These are phyloP conservation scores for Aricia agestis DNA, from an alignment of 1,140 invertebrate species.

Conservation along the genomic window DNA sequence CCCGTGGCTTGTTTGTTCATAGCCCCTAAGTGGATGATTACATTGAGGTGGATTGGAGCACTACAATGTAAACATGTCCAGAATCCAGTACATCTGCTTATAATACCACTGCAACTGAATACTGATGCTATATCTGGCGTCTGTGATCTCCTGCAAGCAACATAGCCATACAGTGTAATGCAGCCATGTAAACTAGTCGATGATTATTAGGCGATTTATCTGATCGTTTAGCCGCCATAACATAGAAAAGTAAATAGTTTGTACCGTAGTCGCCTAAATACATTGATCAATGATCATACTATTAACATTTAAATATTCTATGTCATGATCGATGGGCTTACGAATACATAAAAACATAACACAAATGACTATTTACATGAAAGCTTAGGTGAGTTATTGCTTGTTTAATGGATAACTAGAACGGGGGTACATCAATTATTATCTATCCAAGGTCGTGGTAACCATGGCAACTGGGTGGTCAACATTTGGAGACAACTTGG, in stretches of 20 bases:
- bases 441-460: conserved; percentile 56
- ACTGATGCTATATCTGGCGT: too few relatives aligned
- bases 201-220: background rate
- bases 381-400: background rate
- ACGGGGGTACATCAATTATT: conserved; percentile 47
- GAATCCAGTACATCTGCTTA: too few relatives aligned
- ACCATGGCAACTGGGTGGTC: conserved; percentile 51
- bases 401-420: conserved; percentile 32
- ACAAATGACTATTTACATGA: conserved; percentile 7
- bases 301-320: background rate
- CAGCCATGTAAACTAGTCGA: background rate
- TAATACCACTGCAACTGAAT: too few relatives aligned
- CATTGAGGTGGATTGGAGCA: too few relatives aligned
- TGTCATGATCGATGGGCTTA: background rate
- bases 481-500: conserved; percentile 39
- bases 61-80: too few relatives aligned
- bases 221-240: background rate
- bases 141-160: too few relatives aligned
- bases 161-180: too few relatives aligned
- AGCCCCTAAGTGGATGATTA: too few relatives aligned
- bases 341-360: conserved; percentile 1
- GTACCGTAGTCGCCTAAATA: background rate
- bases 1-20: too few relatives aligned
- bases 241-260: background rate
- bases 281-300: background rate